Conservation (phyloP, 1,140 invertebrate genomes). For the Metaphire vulgaris region DNA sequence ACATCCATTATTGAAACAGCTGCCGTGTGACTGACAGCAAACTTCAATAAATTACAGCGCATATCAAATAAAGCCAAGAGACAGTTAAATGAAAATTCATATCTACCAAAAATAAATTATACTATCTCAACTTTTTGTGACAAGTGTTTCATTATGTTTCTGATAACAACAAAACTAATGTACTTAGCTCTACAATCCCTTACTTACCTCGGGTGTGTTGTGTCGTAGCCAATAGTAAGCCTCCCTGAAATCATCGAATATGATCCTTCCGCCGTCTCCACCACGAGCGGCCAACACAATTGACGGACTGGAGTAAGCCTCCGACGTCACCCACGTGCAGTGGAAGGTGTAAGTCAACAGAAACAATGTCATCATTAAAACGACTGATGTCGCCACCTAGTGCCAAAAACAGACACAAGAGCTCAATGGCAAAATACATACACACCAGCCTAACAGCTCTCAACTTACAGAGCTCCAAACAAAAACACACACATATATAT, state of each 20-base stretch:
- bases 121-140: no score
- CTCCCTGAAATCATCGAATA: constrained; percentile 96
- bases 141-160: no score
- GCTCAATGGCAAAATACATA: constrained; percentile 4
- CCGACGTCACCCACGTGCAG: constrained; percentile 98
- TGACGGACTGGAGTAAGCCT: constrained; percentile 94
- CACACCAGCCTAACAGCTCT: background rate
- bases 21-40: no score
- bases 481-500: background rate
- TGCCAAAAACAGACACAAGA: background rate
- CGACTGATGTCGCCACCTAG: constrained; percentile 76
- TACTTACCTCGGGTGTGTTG: constrained; percentile 76
- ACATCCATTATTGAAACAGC: no score
- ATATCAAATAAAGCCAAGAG: no score
- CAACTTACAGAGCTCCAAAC: background rate
- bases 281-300: constrained; percentile 92
- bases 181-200: no score
- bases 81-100: no score
- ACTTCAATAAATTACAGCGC: no score
- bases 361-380: constrained; percentile 73
- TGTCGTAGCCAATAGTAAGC: constrained; percentile 96
- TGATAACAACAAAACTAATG: no score
- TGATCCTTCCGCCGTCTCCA: constrained; percentile 87
- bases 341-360: constrained; percentile 89
- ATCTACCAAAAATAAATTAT: no score